Percentiles rank a stretch among this genome's conserved stretches.
phyloP scores from a whole-genome alignment of 2,797 vertebrate genomes.

The Spheniscus humboldti region DNA sequence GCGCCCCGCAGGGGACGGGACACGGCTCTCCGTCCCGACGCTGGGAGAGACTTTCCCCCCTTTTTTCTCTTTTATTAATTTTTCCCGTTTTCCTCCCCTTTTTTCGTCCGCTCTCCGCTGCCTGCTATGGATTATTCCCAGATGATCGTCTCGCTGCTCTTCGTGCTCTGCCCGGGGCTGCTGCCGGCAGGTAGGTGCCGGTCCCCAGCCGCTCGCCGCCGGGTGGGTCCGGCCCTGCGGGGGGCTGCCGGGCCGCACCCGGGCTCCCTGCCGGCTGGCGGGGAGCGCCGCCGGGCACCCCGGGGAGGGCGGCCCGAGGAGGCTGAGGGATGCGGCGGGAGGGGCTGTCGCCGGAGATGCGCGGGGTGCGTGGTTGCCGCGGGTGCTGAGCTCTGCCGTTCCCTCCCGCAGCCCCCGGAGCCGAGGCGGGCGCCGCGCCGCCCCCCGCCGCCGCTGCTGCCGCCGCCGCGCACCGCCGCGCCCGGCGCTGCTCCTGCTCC shows the following conservation, averaged over 20 bases:
- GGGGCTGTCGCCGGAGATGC: not conserved
- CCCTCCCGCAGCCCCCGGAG: constrained; percentile 37
- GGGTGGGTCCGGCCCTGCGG: not conserved
- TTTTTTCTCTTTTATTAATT: not conserved
- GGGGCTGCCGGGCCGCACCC: not conserved
- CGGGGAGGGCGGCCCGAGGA: not conserved
- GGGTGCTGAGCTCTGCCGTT: constrained; percentile 12
- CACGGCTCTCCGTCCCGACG: not conserved
- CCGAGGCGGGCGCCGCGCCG: constrained; percentile 18
- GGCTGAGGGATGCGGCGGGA: not conserved
- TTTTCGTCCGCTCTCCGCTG: not conserved
- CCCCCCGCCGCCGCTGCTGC: constrained; percentile 36
- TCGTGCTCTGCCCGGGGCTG: constrained; percentile 72
- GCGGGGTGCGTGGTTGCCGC: not conserved
- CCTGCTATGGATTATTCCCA: constrained; percentile 81
- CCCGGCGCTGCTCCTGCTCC: constrained; percentile 92
- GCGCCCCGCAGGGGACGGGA: not conserved
- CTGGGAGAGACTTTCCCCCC: not conserved
- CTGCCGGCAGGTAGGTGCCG: constrained; percentile 71
- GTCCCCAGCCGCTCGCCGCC: not conserved
- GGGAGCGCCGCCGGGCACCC: not conserved
- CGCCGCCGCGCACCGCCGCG: constrained; percentile 75
- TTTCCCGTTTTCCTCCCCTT: not conserved
- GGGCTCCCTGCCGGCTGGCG: not conserved
- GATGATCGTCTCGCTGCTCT: constrained; percentile 78